Conservation (phyloP, 2,888 invertebrate species). For the Luffia ferchaultella region DNA sequence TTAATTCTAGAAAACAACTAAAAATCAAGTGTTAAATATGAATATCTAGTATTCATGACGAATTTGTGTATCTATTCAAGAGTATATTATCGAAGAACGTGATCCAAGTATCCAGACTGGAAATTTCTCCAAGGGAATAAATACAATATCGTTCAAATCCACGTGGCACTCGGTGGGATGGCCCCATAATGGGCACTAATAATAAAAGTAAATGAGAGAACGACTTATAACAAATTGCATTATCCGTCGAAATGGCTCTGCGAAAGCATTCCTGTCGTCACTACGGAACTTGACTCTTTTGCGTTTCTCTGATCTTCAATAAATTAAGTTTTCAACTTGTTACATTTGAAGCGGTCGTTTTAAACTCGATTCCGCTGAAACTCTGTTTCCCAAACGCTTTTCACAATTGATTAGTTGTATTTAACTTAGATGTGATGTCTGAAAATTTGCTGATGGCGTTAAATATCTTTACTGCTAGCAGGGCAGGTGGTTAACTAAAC, state of each 20-base stretch:
- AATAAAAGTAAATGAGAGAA: constrained; percentile 47
- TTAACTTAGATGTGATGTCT: too few species aligned
- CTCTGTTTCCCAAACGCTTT: too few species aligned
- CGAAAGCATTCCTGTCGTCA: constrained; percentile 32
- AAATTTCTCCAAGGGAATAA: constrained; percentile 20
- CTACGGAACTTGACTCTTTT: constrained; percentile 30
- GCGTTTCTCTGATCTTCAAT: constrained; percentile 22
- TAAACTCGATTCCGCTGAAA: background rate
- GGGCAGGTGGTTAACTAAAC: too few species aligned
- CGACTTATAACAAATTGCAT: constrained; percentile 50
- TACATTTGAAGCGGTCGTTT: background rate
- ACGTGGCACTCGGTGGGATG: constrained; percentile 21
- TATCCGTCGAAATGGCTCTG: constrained; percentile 39
- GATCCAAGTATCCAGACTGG: constrained; percentile 38
- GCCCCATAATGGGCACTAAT: constrained; percentile 38
- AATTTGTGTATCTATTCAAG: too few species aligned
- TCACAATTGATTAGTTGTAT: too few species aligned
- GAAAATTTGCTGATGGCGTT: too few species aligned
- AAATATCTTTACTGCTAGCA: too few species aligned
- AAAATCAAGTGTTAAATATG: too few species aligned
- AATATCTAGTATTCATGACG: too few species aligned
- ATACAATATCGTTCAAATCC: constrained; percentile 24
- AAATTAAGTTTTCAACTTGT: constrained; percentile 22
- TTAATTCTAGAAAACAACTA: too few species aligned
- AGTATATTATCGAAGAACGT: constrained; percentile 40